These are phyloP conservation scores for Lithophane socia DNA, from an alignment of 2,888 invertebrate genomes.

Conservation along the genomic window DNA sequence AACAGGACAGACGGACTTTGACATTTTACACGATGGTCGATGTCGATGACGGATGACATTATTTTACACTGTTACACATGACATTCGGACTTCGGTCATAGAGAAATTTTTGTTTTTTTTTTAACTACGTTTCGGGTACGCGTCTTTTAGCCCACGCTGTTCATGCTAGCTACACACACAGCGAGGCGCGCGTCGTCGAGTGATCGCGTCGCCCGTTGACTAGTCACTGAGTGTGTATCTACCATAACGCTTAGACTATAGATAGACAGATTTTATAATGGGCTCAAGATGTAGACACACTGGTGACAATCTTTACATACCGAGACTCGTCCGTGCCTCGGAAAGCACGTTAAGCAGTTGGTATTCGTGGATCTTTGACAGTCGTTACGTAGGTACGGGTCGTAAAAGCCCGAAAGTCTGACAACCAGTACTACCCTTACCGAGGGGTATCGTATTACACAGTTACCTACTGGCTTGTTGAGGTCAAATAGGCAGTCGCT, in stretches of 20 bases:
- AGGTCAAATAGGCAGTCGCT: no score
- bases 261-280: no score
- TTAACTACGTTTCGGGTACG: neutral
- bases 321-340: no score
- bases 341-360: no score
- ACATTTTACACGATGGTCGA: slow-evolving; percentile 6
- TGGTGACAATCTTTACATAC: no score
- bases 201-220: neutral
- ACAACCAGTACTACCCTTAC: no score
- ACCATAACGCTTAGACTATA: neutral
- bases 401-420: no score
- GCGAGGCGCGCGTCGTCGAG: neutral
- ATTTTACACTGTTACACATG: neutral
- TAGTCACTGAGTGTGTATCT: neutral
- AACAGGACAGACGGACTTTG: slow-evolving; percentile 21
- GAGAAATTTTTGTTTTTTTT: neutral
- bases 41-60: slow-evolving; percentile 31
- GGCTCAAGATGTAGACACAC: neutral
- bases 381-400: no score
- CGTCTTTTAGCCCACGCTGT: slow-evolving; percentile 9
- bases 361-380: no score
- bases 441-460: no score
- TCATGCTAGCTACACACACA: neutral
- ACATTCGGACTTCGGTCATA: slow-evolving; percentile 4
- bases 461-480: no score